These are phyloP conservation scores for Venturia canescens DNA, from an alignment of 1,140 invertebrate genomes.

Conservation along the genomic window DNA sequence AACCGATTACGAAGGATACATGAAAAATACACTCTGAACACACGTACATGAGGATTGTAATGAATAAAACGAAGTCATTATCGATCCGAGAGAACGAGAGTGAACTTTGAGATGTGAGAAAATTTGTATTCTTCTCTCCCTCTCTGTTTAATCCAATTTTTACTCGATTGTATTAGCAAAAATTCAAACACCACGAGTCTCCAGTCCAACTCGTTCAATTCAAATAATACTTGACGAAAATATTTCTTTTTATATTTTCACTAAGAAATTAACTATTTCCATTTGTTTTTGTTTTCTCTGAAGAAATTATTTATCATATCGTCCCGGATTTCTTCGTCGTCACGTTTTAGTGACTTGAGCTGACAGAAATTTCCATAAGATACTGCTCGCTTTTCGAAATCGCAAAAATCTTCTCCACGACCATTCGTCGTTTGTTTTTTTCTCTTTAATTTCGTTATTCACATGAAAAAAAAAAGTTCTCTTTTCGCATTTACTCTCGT, in stretches of 20 bases:
- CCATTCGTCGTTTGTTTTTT: background rate
- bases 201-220: too few relatives aligned
- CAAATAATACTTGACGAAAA: too few relatives aligned
- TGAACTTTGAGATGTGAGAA: background rate
- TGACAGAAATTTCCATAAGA: background rate
- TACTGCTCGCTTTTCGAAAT: conserved; percentile 7
- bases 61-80: background rate
- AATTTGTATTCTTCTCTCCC: background rate
- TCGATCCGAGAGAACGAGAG: background rate
- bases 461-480: background rate
- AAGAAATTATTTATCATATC: too few relatives aligned
- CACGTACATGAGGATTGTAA: background rate
- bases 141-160: too few relatives aligned
- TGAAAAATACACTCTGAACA: background rate
- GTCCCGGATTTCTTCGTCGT: conserved; percentile 32
- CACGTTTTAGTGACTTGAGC: conserved; percentile 64
- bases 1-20: conserved; percentile 8
- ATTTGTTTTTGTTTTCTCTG: too few relatives aligned
- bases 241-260: too few relatives aligned
- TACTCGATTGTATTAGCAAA: too few relatives aligned
- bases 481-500: conserved; percentile 17
- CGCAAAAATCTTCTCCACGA: conserved; percentile 25
- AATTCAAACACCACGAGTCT: too few relatives aligned
- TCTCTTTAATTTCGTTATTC: background rate
- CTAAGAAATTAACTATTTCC: too few relatives aligned